Conservation (phyloP, 2,888 invertebrate species). For the Synergus umbraculus region DNA sequence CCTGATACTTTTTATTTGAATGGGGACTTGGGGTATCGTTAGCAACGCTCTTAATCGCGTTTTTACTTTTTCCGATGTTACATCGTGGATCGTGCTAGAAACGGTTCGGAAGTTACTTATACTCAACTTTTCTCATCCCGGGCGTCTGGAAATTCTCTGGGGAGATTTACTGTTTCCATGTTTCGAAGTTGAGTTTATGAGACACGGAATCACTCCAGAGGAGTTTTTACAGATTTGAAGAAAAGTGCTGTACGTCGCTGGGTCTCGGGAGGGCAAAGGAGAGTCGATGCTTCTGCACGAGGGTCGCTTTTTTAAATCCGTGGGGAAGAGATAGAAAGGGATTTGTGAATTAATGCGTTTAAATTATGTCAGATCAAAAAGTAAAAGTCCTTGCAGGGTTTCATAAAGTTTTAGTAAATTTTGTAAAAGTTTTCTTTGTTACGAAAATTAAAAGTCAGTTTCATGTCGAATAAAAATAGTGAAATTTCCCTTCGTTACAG, state of each 20-base stretch:
- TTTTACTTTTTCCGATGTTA: not conserved
- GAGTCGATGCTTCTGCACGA: not conserved
- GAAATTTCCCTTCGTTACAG: not conserved
- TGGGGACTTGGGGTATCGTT: not conserved
- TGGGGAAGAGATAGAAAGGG: not conserved
- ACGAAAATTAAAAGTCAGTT: not conserved
- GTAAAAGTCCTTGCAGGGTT: too few species aligned
- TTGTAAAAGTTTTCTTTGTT: too few species aligned
- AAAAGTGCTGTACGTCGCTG: not conserved
- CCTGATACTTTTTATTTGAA: not conserved
- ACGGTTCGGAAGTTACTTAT: not conserved
- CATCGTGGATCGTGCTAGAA: not conserved
- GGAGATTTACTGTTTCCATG: conserved; percentile 8
- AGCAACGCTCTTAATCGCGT: not conserved
- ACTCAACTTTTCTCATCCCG: conserved; percentile 1
- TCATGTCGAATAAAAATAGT: not conserved
- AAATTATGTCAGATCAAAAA: too few species aligned
- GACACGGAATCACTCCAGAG: not conserved
- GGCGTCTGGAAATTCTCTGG: not conserved
- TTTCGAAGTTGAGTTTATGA: not conserved
- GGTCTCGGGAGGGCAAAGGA: not conserved
- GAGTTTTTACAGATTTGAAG: conserved; percentile 25
- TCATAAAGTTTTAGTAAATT: too few species aligned
- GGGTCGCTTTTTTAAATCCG: not conserved
- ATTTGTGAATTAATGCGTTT: not conserved